Conservation (phyloP, 2,113 vertebrate species). For the Salvelinus fontinalis region DNA sequence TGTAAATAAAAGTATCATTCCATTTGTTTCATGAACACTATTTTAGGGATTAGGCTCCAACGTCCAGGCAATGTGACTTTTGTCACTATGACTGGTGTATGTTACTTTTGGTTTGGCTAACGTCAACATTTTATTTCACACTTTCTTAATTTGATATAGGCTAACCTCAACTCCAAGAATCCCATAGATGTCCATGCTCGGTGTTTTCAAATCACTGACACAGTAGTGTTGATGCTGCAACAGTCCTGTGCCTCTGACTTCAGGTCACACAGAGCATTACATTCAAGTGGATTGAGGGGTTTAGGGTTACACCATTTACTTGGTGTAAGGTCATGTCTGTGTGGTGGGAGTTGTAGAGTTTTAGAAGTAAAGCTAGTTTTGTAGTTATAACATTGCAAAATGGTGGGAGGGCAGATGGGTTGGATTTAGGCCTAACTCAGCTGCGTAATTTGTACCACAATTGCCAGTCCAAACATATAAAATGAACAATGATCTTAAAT, state of each 20-base stretch:
- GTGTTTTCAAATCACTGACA: no score
- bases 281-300: slow-evolving; percentile 37
- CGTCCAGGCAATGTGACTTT: background rate
- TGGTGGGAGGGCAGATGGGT: no score
- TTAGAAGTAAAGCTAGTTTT: background rate
- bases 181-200: no score
- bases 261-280: slow-evolving; percentile 27
- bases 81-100: background rate
- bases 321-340: slow-evolving; percentile 16
- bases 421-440: no score
- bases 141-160: no score
- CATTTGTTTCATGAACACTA: background rate
- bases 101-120: slow-evolving; percentile 7
- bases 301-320: slow-evolving; percentile 38
- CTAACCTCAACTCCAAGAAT: no score
- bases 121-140: background rate
- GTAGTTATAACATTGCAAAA: background rate
- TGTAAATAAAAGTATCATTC: background rate
- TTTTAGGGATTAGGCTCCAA: background rate
- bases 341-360: background rate
- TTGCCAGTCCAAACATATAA: no score
- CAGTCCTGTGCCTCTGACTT: slow-evolving; percentile 13
- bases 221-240: background rate
- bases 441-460: no score
- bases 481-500: no score